Conservation (phyloP, 30 jellyfish, hydroid and myxozoan genomes). For the Cassiopea andromeda region DNA sequence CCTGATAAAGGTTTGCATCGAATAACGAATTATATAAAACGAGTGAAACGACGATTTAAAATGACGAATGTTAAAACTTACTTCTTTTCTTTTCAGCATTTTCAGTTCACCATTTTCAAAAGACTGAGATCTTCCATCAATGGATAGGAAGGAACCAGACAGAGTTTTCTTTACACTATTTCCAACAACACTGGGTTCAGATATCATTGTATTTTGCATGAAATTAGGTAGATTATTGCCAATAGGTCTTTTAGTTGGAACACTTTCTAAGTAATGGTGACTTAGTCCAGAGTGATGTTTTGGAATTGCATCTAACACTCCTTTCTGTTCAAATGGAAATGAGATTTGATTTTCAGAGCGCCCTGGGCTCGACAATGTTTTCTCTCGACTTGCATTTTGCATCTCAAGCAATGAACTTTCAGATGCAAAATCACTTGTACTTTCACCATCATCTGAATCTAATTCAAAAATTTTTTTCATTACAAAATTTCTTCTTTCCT, state of each 20-base stretch:
- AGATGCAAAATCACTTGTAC: neutral
- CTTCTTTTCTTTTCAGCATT: neutral
- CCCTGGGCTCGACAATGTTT: neutral
- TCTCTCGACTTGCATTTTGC: neutral
- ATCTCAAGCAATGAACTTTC: neutral
- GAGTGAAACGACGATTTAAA: too few relatives aligned
- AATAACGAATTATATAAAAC: too few relatives aligned
- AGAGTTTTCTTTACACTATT: neutral
- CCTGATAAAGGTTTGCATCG: too few relatives aligned
- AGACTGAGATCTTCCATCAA: neutral
- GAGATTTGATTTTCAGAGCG: neutral
- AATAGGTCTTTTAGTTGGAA: neutral
- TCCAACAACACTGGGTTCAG: neutral
- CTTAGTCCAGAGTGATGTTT: neutral
- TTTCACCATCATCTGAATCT: conserved; percentile 7
- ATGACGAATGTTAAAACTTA: neutral
- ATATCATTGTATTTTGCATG: neutral
- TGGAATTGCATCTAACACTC: neutral
- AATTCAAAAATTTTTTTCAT: neutral
- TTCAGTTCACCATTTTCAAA: neutral
- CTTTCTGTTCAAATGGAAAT: neutral
- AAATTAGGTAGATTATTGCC: neutral
- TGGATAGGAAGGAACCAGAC: neutral
- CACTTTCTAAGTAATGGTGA: too few relatives aligned
- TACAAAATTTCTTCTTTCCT: neutral